These are phyloP conservation scores for Paedocypris micromegethes DNA, from an alignment of 2,797 vertebrate species.

Conservation along the genomic window DNA sequence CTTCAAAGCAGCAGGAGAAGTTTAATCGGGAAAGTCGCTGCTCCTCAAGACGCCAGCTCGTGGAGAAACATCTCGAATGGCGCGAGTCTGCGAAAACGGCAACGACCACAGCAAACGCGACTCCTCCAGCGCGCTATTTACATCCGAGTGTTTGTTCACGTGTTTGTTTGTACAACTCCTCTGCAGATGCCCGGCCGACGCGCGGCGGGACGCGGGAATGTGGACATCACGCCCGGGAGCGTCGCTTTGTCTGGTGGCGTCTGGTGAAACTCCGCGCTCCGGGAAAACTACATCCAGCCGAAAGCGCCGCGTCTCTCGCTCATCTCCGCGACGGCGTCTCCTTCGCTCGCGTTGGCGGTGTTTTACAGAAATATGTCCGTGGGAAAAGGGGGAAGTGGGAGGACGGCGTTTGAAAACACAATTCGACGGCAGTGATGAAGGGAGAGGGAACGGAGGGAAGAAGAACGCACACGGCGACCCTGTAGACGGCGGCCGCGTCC, in stretches of 20 bases:
- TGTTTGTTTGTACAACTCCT: conserved; percentile 38
- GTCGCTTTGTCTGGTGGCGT: neutral
- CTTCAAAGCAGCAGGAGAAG: conserved; percentile 2
- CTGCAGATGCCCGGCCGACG: conserved; percentile 29
- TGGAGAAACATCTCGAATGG: conserved; percentile 7
- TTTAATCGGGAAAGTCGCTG: neutral
- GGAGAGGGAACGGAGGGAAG: neutral
- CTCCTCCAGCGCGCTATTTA: no score
- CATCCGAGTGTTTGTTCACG: conserved; percentile 13
- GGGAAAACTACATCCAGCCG: neutral
- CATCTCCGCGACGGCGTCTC: no score
- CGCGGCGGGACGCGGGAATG: conserved; percentile 22
- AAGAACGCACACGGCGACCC: conserved; percentile 14
- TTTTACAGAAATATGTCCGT: no score
- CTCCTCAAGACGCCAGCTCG: conserved; percentile 12
- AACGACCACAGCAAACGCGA: no score
- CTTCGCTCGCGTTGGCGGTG: no score
- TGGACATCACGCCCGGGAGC: conserved; percentile 16
- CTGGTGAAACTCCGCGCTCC: neutral
- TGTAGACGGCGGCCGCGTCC: conserved; percentile 9
- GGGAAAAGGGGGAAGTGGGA: neutral
- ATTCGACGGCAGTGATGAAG: neutral
- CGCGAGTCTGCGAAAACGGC: no score
- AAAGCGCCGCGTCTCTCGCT: neutral
- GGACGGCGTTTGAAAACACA: neutral